These are phyloP conservation scores for Xiphophorus maculatus DNA, from an alignment of 2,113 vertebrate genomes.

Conservation along the genomic window DNA sequence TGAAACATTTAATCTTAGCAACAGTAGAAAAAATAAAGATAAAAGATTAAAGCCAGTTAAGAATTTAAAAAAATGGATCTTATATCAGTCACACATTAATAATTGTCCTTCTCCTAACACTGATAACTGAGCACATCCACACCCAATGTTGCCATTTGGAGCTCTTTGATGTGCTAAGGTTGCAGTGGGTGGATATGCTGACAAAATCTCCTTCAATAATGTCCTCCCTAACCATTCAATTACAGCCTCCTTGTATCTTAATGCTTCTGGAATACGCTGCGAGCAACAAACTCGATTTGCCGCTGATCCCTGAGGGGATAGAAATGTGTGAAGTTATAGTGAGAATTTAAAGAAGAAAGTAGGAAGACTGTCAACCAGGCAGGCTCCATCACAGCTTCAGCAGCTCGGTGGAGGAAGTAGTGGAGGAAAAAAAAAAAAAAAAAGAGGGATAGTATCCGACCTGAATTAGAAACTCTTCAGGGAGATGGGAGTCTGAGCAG, in stretches of 20 bases:
- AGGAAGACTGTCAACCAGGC: constrained; percentile 20
- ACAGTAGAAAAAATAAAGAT: background rate
- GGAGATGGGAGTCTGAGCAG: constrained; percentile 46
- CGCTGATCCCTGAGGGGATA: constrained; percentile 48
- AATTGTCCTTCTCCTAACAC: constrained; percentile 28
- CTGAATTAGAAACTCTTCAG: constrained; percentile 61
- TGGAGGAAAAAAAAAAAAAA: constrained; percentile 1
- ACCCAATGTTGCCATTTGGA: constrained; percentile 31
- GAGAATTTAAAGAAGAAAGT: constrained; percentile 60
- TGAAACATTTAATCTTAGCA: background rate
- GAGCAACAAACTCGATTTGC: constrained; percentile 67
- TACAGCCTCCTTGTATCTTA: constrained; percentile 69
- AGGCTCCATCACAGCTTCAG: constrained; percentile 37
- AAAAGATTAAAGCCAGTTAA: constrained; percentile 2
- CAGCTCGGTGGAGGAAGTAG: constrained; percentile 9
- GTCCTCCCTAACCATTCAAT: constrained; percentile 76
- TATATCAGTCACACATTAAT: constrained; percentile 20
- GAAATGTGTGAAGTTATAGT: constrained; percentile 53
- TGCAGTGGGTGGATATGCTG: constrained; percentile 53
- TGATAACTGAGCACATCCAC: constrained; percentile 41
- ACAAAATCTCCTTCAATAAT: constrained; percentile 71
- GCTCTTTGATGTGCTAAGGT: constrained; percentile 21
- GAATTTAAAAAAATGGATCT: constrained; percentile 30
- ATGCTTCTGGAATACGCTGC: constrained; percentile 55
- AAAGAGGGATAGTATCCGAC: constrained; percentile 30